Base-by-base conservation (phyloP, 1,140 invertebrate genomes). In the Glomeris maerens region DNA sequence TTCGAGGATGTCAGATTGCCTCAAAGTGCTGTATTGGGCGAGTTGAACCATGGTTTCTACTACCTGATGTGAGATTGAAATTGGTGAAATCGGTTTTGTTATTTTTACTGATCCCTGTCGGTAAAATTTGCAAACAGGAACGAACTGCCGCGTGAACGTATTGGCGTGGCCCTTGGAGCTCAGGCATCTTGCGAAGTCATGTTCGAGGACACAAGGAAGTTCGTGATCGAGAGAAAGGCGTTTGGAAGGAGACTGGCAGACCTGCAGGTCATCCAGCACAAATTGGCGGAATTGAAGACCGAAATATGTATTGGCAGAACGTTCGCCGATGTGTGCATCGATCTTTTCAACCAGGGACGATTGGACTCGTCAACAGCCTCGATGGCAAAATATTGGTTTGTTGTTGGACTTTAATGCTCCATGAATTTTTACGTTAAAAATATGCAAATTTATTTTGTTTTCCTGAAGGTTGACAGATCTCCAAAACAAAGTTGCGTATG, bases 321-420 rank as follows among this genome's bases (percentile, higher is more conserved):
- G 5, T 73, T 73, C 55, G 56, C 68, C 23, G 71, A 73, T 57
- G 61, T 66, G 53, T 72, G 71, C 53, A 47, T 72, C 10, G 55
- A 64, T 21, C 58, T 70, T 2, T 69, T 71, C 56, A 60, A 60
- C 48, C 31, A 56, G 1, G 54, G 59, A 22, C 60, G 61, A 40
- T 60, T 72, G 3, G 69, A 71, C 52, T 59, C 60, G 14, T 52
- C 54, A 27, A 66, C 62, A 49, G 71, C 71, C 26, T 71, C 69
- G 7, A 73, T 73, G 68, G 65, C 63, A 21, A 73, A 73, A 63
- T 70, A 69, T 54, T 72, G 68, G 68, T 66, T n/a, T n/a, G n/a
- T n/a, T n/a, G n/a, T n/a, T n/a, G n/a, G n/a, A n/a, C n/a, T n/a
- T n/a, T n/a, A n/a, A 45, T 47, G 50, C 42, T n/a, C 14, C 36